phyloP scores from a whole-genome alignment of 2,113 vertebrate species.

The Plecturocebus donacophilus region DNA sequence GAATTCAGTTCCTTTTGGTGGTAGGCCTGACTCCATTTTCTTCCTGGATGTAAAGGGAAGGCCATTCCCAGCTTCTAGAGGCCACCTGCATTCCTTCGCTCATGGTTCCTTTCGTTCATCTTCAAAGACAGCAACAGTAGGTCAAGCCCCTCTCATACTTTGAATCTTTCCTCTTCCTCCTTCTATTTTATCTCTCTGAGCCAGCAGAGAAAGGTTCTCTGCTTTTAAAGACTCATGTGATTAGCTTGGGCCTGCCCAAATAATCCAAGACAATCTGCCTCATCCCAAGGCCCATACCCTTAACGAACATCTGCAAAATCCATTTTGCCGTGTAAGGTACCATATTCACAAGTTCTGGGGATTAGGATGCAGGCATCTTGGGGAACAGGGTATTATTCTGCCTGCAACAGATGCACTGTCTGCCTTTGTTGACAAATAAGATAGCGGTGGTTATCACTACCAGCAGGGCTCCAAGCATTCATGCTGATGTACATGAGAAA shows the following conservation, averaged over 20 bases:
- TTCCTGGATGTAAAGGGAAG: not conserved
- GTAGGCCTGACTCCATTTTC: not conserved
- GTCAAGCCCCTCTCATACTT: not conserved
- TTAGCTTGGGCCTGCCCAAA: not conserved
- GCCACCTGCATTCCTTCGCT: not conserved
- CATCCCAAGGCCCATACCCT: not conserved
- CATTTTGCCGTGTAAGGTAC: not conserved
- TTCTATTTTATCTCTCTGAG: not conserved
- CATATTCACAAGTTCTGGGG: not conserved
- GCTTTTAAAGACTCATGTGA: not conserved
- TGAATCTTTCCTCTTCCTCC: not conserved
- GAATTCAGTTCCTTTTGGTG: not conserved
- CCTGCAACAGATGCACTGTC: not conserved
- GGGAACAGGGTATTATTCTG: not conserved
- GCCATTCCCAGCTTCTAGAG: not conserved
- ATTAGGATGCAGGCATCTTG: not conserved
- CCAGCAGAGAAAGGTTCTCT: not conserved
- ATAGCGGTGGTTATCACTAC: not conserved
- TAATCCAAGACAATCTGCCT: not conserved
- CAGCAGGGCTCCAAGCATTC: not conserved
- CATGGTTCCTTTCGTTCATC: not conserved
- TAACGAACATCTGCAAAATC: not conserved
- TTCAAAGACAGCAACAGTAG: not conserved
- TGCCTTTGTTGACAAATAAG: slow-evolving; percentile 25
- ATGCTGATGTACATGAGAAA: slow-evolving; percentile 18